Percentiles rank a stretch among this genome's conserved stretches.
Evolutionary conservation across 2,797 vertebrate genomes (phyloP).

Genomic region (Sebastes iracundus): DNA sequence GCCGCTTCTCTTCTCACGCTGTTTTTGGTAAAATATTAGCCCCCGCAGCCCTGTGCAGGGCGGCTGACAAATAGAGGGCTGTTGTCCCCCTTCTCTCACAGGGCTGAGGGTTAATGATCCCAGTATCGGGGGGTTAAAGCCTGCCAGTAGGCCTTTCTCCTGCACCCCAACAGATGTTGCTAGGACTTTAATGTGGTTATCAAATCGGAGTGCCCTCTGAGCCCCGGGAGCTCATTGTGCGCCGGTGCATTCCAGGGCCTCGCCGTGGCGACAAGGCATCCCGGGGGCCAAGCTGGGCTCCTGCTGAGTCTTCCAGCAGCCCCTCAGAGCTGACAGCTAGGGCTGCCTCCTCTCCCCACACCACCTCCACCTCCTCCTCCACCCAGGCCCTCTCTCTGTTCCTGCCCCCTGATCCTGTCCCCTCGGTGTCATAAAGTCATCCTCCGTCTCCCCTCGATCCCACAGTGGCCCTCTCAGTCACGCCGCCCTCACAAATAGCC

Average conservation of each 20-base stretch:
- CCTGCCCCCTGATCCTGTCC: conserved; percentile 63
- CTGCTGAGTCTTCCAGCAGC: conserved; percentile 84
- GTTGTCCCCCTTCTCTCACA: conserved; percentile 91
- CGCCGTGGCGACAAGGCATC: conserved; percentile 92
- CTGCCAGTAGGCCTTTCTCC: conserved; percentile 93
- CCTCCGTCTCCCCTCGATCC: conserved; percentile 69
- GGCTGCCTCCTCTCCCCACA: conserved; percentile 66
- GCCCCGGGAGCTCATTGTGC: conserved; percentile 90
- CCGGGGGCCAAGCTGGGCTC: conserved; percentile 81
- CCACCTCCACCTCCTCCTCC: conserved; percentile 46
- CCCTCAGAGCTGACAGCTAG: conserved; percentile 82
- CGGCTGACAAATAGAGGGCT: conserved; percentile 93
- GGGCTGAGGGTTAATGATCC: conserved; percentile 95
- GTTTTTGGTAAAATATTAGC: conserved; percentile 93
- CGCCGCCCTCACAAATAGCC: conserved; percentile 54
- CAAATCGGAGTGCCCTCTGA: conserved; percentile 94
- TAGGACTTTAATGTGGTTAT: conserved; percentile 98
- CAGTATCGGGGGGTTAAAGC: conserved; percentile 95
- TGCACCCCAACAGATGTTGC: conserved; percentile 96
- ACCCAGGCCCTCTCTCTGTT: conserved; percentile 46
- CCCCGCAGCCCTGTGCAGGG: conserved; percentile 80
- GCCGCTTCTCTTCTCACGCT: conserved; percentile 90
- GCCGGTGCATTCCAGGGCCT: conserved; percentile 87
- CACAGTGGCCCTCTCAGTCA: conserved; percentile 70
- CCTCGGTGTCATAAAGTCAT: conserved; percentile 79